Base-by-base conservation (phyloP, 2,888 invertebrate species). In the Acheta domesticus region DNA sequence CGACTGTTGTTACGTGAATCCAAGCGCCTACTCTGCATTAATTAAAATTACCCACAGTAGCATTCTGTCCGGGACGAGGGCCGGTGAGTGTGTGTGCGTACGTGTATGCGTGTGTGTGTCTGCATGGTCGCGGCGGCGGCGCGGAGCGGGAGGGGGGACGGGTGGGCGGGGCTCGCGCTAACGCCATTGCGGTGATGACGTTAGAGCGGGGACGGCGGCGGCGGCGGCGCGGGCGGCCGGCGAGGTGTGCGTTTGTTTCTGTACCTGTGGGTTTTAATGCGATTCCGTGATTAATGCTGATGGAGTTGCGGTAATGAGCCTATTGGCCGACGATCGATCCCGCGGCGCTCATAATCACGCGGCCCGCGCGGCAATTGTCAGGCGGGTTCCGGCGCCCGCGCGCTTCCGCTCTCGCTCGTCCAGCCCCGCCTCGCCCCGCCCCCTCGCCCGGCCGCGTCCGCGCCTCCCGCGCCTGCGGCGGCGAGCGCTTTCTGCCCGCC, bases 191-290 rank as follows among this genome's bases (percentile, higher is more conserved):
- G 14, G 62, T 62, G 62, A 62, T 62, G 62, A 62, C 62, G n/a
- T 62, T 62, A 62, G 62, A 62, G 62, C n/a, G 62, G n/a, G 62
- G 14, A 11, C n/a, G 62, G 62, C 62, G 62, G 62, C 19, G 62
- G 62, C 62, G 62, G 62, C 62, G 62, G n/a, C 62, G n/a, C 8
- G 14, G 62, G n/a, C 62, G n/a, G 62, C 14, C 62, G n/a, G 62
- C 62, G 62, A 62, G 62, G 62, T 62, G 62, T n/a, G 62, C 62
- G 62, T 62, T 62, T 62, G 62, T 62, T 62, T 62, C 62, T 62
- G 62, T 62, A 62, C 62, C 62, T 62, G 62, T 14, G 62, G 62
- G 62, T 62, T 62, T 62, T 62, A 62, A 62, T 62, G 62, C 62
- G 62, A 62, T 62, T 62, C 62, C 62, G 62, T 62, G 62, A 62